phyloP scores from a whole-genome alignment of 1,140 invertebrate genomes.

The Papilio polytes region DNA sequence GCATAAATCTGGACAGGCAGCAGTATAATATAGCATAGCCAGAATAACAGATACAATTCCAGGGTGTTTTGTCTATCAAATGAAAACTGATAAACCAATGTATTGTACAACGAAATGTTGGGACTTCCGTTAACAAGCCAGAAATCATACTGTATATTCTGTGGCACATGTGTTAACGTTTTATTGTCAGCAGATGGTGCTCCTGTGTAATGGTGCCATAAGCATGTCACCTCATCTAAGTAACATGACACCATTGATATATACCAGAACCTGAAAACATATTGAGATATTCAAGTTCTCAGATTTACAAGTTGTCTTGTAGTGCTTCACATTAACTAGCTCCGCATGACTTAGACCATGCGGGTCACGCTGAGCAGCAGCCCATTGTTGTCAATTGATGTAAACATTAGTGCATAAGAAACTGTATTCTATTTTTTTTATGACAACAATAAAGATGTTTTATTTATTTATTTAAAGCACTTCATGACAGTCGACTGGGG shows the following conservation, averaged over 20 bases:
- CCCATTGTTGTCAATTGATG: no score
- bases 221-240: slow-evolving; percentile 90
- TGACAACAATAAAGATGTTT: no score
- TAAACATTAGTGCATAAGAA: no score
- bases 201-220: slow-evolving; percentile 90
- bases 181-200: slow-evolving; percentile 66
- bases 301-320: no score
- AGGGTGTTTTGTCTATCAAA: slow-evolving; percentile 97
- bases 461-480: no score
- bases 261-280: slow-evolving; percentile 94
- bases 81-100: slow-evolving; percentile 97
- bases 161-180: slow-evolving; percentile 63
- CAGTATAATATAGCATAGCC: slow-evolving; percentile 82
- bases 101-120: slow-evolving; percentile 91
- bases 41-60: slow-evolving; percentile 95
- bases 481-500: no score
- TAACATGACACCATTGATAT: slow-evolving; percentile 97
- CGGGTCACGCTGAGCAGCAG: no score
- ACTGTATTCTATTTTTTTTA: no score
- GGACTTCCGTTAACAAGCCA: slow-evolving; percentile 98
- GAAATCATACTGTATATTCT: slow-evolving; percentile 93
- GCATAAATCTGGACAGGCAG: slow-evolving; percentile 33
- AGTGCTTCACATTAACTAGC: no score
- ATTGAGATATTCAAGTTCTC: background rate
- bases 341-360: no score